Evolutionary conservation across 2,888 invertebrate species (phyloP).

Genomic region (Lobophora halterata): DNA sequence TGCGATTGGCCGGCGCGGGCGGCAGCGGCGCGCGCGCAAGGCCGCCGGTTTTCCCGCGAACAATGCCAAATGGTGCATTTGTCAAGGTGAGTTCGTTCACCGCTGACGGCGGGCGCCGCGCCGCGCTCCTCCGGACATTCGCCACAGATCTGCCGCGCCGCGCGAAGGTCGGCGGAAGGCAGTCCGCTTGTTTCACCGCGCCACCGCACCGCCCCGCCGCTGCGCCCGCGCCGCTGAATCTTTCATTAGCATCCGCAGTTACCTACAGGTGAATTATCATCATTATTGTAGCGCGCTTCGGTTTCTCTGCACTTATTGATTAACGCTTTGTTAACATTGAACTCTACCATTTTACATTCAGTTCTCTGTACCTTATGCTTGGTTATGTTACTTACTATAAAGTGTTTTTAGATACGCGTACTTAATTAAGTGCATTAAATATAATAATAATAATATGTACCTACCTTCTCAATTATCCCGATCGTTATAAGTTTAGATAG

Average conservation of each 20-base stretch:
- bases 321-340: background rate
- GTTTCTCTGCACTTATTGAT: constrained; percentile 30
- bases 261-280: constrained; percentile 67
- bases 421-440: constrained; percentile 10
- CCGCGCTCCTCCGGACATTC: constrained; percentile 47
- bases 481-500: too few relatives aligned
- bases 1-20: constrained; percentile 62
- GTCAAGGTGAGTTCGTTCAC: constrained; percentile 81
- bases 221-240: too few relatives aligned
- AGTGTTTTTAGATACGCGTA: constrained; percentile 2
- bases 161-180: constrained; percentile 74
- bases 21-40: constrained; percentile 73
- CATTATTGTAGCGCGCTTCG: constrained; percentile 30
- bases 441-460: background rate
- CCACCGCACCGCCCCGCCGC: constrained; percentile 48
- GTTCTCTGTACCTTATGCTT: too few relatives aligned
- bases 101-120: constrained; percentile 68
- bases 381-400: too few relatives aligned
- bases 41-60: constrained; percentile 81
- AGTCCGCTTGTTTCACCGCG: constrained; percentile 42
- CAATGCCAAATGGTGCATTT: constrained; percentile 82
- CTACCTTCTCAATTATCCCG: too few relatives aligned
- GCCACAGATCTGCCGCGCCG: constrained; percentile 60
- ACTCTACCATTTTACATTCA: constrained; percentile 1
- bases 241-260: constrained; percentile 61